Conservation (phyloP, 2,113 vertebrate genomes). For the Lipotes vexillifer region DNA sequence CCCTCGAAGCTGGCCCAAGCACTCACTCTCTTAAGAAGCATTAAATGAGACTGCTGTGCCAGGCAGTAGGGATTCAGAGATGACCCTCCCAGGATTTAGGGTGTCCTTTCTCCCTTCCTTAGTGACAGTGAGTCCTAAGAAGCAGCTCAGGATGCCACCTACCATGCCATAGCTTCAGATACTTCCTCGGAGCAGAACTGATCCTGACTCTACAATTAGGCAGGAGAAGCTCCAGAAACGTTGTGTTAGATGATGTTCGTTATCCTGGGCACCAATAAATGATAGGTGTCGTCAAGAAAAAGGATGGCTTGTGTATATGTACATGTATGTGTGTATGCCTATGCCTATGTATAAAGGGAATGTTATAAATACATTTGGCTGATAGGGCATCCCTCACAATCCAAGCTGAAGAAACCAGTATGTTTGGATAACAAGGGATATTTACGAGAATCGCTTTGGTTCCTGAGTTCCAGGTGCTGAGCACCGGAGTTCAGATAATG, state of each 20-base stretch:
- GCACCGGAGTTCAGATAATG: background rate
- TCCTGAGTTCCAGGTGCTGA: background rate
- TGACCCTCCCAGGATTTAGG: background rate
- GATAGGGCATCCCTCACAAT: background rate
- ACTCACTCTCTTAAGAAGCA: background rate
- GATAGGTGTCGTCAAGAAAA: background rate
- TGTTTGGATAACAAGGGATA: background rate
- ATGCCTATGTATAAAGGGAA: background rate
- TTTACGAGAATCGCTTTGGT: background rate
- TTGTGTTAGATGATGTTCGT: background rate
- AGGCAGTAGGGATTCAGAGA: background rate
- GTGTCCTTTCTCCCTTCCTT: background rate
- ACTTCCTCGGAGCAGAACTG: background rate
- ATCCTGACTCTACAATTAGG: background rate
- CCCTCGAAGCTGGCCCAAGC: fast-evolving
- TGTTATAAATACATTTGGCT: background rate
- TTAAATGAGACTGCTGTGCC: background rate
- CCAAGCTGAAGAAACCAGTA: background rate
- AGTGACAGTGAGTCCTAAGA: background rate
- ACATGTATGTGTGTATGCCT: background rate
- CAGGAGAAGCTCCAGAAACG: background rate
- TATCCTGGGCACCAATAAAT: background rate
- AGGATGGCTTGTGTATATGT: background rate
- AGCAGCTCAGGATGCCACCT: background rate
- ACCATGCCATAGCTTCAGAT: background rate